Evolutionary conservation across 2,113 vertebrate species (phyloP).

Genomic region (Urocynchramus pylzowi): DNA sequence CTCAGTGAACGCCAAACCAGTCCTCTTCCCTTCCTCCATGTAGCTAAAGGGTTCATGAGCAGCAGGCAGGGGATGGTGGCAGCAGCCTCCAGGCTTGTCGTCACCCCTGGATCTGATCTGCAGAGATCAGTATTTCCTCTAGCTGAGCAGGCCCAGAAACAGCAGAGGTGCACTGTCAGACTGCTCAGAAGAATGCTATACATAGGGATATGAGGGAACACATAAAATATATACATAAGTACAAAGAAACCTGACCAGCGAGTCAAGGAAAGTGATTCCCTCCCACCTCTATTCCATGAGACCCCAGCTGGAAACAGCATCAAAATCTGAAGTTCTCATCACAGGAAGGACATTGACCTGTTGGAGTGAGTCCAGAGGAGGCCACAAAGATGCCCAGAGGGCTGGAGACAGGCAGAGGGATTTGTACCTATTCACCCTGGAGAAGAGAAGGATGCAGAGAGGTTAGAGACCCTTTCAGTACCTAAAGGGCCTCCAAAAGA

Average conservation of each 20-base stretch:
- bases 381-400: too few relatives aligned
- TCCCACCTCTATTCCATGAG: accelerated
- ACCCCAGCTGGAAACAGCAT: background rate
- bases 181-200: background rate
- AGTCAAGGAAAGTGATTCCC: background rate
- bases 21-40: accelerated
- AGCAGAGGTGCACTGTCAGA: background rate
- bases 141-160: background rate
- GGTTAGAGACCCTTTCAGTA: background rate
- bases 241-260: background rate
- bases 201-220: background rate
- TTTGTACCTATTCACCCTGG: too few relatives aligned
- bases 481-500: background rate
- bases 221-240: too few relatives aligned
- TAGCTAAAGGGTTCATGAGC: accelerated
- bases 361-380: background rate
- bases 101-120: accelerated
- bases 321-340: background rate
- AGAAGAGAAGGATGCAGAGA: background rate
- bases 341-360: background rate
- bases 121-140: background rate
- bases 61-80: accelerated
- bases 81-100: accelerated
- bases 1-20: background rate
- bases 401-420: background rate